phyloP scores from a whole-genome alignment of 2,888 invertebrate species.

The Salticus scenicus region DNA sequence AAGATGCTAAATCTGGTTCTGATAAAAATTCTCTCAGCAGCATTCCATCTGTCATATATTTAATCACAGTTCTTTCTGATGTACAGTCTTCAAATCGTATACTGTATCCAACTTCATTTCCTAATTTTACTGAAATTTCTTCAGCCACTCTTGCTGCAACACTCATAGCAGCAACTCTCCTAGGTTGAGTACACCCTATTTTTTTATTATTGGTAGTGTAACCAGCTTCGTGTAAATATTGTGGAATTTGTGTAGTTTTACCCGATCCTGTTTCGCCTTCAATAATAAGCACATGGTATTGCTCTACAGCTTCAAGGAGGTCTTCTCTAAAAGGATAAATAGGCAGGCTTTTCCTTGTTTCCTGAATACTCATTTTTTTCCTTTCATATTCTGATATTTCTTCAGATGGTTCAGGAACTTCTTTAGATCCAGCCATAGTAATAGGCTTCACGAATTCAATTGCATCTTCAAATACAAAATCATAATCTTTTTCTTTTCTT shows the following conservation, averaged over 20 bases:
- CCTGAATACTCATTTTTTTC: slow-evolving; percentile 88
- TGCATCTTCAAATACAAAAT: slow-evolving; percentile 94
- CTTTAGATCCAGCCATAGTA: slow-evolving; percentile 77
- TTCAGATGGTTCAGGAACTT: slow-evolving; percentile 76
- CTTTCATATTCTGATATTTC: slow-evolving; percentile 83
- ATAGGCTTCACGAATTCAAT: slow-evolving; percentile 94
- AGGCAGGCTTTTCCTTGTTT: slow-evolving; percentile 93
- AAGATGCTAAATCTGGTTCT: slow-evolving; percentile 95
- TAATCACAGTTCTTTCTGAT: slow-evolving; percentile 95
- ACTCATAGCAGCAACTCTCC: slow-evolving; percentile 99
- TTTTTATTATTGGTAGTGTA: slow-evolving; percentile 82
- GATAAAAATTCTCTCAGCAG: slow-evolving; percentile 96
- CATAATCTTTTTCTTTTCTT: slow-evolving; percentile 86
- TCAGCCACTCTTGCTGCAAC: slow-evolving; percentile 98
- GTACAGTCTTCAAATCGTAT: slow-evolving; percentile 99
- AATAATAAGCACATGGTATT: slow-evolving; percentile 87
- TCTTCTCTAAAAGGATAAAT: slow-evolving; percentile 93
- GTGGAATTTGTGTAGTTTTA: slow-evolving; percentile 80
- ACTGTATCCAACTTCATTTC: slow-evolving; percentile 82
- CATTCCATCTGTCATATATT: slow-evolving; percentile 99
- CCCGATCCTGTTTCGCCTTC: slow-evolving; percentile 87
- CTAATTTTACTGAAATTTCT: slow-evolving; percentile 97
- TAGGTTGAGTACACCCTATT: slow-evolving; percentile 97
- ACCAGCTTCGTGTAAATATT: slow-evolving; percentile 79
- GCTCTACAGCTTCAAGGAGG: slow-evolving; percentile 91